These are phyloP conservation scores for Cryptocephalus moraei DNA, from an alignment of 2,888 invertebrate genomes.

Conservation along the genomic window DNA sequence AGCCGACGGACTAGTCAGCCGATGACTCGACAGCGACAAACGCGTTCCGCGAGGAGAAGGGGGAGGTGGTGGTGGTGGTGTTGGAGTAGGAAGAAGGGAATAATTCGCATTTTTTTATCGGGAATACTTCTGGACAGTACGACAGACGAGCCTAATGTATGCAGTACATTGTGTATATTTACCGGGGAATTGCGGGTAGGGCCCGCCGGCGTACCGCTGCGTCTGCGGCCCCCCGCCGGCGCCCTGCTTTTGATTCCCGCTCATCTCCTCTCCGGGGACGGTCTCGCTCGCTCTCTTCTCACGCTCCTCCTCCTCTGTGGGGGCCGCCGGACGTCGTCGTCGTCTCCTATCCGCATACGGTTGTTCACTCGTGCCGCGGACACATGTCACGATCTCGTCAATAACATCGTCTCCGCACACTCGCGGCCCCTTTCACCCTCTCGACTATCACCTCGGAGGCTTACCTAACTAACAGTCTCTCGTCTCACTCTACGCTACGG, in stretches of 20 bases:
- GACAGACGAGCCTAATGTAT: no score
- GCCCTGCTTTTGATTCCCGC: conserved; percentile 56
- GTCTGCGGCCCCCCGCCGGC: conserved; percentile 49
- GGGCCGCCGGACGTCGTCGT: conserved; percentile 43
- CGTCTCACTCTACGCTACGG: conserved; percentile 6
- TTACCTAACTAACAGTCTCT: conserved; percentile 9
- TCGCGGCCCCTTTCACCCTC: no score
- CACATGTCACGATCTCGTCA: conserved; percentile 29
- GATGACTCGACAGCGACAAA: conserved; percentile 15
- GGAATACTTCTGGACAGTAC: no score
- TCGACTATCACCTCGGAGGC: no score
- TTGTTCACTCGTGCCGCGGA: conserved; percentile 32
- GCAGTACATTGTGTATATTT: no score
- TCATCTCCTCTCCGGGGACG: conserved; percentile 53
- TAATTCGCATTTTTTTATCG: no score
- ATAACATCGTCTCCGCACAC: no score
- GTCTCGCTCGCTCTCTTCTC: conserved; percentile 54
- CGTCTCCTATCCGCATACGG: conserved; percentile 35
- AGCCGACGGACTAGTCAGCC: conserved; percentile 26
- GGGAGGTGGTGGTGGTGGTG: no score
- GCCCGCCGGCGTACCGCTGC: conserved; percentile 42
- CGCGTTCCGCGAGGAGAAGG: no score
- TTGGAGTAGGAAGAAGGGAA: no score
- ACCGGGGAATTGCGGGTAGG: conserved; percentile 39
- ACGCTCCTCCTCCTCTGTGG: conserved; percentile 41